Conservation (phyloP, 2,113 vertebrate genomes). For the Danionella cerebrum region DNA sequence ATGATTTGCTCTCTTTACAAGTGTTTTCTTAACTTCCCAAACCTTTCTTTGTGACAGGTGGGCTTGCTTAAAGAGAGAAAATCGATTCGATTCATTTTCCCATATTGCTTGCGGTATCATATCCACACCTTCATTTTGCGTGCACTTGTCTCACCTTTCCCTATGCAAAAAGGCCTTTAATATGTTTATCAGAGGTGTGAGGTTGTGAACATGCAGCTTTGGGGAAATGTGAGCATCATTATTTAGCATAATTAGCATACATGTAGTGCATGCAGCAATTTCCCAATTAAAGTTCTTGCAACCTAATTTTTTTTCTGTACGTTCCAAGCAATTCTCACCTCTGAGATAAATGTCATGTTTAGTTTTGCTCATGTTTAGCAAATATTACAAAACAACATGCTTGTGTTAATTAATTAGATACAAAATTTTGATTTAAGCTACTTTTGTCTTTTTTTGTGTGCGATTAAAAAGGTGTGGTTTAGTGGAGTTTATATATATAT, state of each 20-base stretch:
- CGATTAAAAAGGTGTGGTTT: no score
- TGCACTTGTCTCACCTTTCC: slow-evolving; percentile 29
- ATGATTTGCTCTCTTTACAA: background rate
- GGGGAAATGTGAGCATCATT: slow-evolving; percentile 25
- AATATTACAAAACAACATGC: background rate
- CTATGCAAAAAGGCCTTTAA: slow-evolving; percentile 41
- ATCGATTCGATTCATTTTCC: background rate
- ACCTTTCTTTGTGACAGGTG: background rate
- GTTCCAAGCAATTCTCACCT: slow-evolving; percentile 6
- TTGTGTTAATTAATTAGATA: slow-evolving; percentile 6
- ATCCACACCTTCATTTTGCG: background rate
- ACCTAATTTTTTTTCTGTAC: background rate
- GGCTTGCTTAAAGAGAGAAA: background rate
- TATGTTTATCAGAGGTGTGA: slow-evolving; percentile 46
- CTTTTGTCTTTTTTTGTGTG: no score
- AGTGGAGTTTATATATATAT: no score
- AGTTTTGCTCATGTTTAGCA: slow-evolving; percentile 2
- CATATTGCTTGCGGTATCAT: background rate
- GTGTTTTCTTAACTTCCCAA: background rate
- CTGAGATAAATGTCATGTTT: slow-evolving; percentile 1
- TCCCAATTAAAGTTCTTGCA: background rate
- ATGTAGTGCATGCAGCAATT: background rate
- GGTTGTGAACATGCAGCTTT: slow-evolving; percentile 43
- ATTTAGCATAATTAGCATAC: slow-evolving; percentile 23
- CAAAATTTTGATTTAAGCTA: no score